Base-by-base conservation (phyloP, 2,888 invertebrate genomes). In the Netelia fuscicornis region DNA sequence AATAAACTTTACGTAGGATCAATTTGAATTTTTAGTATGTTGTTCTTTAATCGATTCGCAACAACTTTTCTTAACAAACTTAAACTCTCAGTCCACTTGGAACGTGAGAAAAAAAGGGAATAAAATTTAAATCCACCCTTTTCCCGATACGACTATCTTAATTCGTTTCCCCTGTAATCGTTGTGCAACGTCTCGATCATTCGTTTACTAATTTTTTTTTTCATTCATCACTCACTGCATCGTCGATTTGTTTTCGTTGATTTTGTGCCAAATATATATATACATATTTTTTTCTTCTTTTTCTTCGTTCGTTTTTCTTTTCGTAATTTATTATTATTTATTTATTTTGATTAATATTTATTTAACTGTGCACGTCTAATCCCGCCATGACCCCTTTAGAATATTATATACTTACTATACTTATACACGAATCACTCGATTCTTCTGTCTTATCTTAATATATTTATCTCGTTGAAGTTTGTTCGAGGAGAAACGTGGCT, bases 271-370 rank as follows among this genome's bases (percentile, higher is more conserved):
- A 65, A 74, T 82, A 37, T 37, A 37, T 30, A 30, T 30, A 30
- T 20, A 20, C 1, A 20, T 20, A 20, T 20, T 1, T 37, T 37
- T 37, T 37, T 6, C 37, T 5, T 37, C 5, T 37, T 44, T 71
- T 74, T 81, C 78, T 42, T 70, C 60, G 58, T 64, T 65, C 70
- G 48, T 85, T 81, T 80, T 88, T 81, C 84, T 65, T 75, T 82
- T 80, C 86, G 87, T 86, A 87, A 88, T 86, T 86, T 83, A 86
- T 85, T 86, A 81, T 81, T 83, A 78, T 65, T 86, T 85, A 80
- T 76, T 74, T 23, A 37, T 3, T 88, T 88, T 80, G 44, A 84
- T 88, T 87, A 84, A 85, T 65, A 64, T 74, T 76, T 83, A 81
- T 76, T 64, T 62, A 37, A 80, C 82, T 81, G 71, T 77, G 85